Percentiles rank a stretch among this genome's conserved stretches.
phyloP scores from a whole-genome alignment of 2,797 vertebrate species.

The Enteromius mattozi region DNA sequence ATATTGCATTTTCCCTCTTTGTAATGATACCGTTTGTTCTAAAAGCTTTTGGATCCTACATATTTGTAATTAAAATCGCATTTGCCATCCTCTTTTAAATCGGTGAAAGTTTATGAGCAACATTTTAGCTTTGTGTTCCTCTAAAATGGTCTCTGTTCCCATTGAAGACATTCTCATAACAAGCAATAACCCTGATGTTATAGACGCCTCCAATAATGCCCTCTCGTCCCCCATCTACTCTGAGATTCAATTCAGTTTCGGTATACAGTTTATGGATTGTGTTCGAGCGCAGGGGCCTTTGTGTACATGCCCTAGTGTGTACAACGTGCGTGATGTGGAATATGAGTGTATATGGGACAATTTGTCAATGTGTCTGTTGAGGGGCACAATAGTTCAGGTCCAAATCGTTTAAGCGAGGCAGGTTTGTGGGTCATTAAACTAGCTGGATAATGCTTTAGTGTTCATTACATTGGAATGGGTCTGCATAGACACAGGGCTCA shows the following conservation, averaged over 20 bases:
- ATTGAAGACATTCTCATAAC: conserved; percentile 26
- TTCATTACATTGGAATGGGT: conserved; percentile 69
- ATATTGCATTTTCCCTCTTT: conserved; percentile 5
- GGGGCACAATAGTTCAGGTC: conserved; percentile 66
- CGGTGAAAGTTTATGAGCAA: conserved; percentile 7
- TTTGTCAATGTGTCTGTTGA: conserved; percentile 62
- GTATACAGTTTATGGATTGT: conserved; percentile 19
- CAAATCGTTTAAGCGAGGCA: conserved; percentile 59
- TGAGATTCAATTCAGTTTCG: conserved; percentile 21
- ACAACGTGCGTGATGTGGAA: not conserved
- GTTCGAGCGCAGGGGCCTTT: not conserved
- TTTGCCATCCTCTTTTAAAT: conserved; percentile 9
- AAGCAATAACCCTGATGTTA: conserved; percentile 22
- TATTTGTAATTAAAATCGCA: not conserved
- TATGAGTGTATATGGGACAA: conserved; percentile 19
- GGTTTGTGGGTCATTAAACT: conserved; percentile 73
- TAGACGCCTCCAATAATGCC: not conserved
- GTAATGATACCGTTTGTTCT: not conserved
- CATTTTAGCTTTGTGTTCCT: conserved; percentile 18
- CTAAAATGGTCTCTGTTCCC: not conserved
- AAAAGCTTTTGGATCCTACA: not conserved
- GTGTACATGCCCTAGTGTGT: conserved; percentile 3
- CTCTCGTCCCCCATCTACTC: not conserved
- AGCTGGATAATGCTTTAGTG: conserved; percentile 68
- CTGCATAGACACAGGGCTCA: conserved; percentile 16